Conservation (phyloP, 2,888 invertebrate genomes). For the Nymphalis c-album region DNA sequence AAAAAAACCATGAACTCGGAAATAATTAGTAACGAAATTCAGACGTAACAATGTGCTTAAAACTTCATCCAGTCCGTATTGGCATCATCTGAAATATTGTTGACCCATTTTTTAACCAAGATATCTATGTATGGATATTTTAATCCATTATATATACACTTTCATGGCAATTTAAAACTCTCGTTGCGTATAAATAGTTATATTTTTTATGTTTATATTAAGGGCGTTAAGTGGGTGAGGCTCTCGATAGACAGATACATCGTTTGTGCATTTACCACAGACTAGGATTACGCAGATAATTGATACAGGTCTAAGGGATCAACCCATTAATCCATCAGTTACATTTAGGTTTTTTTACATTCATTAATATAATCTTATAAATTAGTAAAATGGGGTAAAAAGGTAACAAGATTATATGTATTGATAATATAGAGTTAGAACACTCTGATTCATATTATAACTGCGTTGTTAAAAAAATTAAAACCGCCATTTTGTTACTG, state of each 20-base stretch:
- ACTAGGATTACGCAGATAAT: slow-evolving; percentile 56
- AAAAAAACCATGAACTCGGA: slow-evolving; percentile 9
- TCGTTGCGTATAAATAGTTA: slow-evolving; percentile 37
- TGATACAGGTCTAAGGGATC: slow-evolving; percentile 47
- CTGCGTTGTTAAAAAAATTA: too few relatives aligned
- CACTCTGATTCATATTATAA: too few relatives aligned
- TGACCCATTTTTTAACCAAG: slow-evolving; percentile 27
- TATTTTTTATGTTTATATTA: slow-evolving; percentile 23
- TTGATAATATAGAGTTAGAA: too few relatives aligned
- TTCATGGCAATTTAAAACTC: slow-evolving; percentile 29
- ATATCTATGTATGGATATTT: slow-evolving; percentile 36
- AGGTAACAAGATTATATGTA: too few relatives aligned
- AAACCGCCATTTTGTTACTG: too few relatives aligned
- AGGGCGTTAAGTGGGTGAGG: slow-evolving; percentile 25
- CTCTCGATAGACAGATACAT: slow-evolving; percentile 57
- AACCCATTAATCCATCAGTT: slow-evolving; percentile 66
- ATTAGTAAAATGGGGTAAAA: too few relatives aligned
- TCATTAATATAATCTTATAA: too few relatives aligned
- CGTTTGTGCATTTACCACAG: slow-evolving; percentile 64
- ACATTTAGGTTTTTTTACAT: slow-evolving; percentile 41
- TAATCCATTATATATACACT: slow-evolving; percentile 29
- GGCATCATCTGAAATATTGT: slow-evolving; percentile 20
- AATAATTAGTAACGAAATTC: slow-evolving; percentile 28
- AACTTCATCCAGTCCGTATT: slow-evolving; percentile 22
- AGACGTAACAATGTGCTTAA: slow-evolving; percentile 23